Base-by-base conservation (phyloP, 1,140 invertebrate genomes). In the Lamellibrachia luymesi region DNA sequence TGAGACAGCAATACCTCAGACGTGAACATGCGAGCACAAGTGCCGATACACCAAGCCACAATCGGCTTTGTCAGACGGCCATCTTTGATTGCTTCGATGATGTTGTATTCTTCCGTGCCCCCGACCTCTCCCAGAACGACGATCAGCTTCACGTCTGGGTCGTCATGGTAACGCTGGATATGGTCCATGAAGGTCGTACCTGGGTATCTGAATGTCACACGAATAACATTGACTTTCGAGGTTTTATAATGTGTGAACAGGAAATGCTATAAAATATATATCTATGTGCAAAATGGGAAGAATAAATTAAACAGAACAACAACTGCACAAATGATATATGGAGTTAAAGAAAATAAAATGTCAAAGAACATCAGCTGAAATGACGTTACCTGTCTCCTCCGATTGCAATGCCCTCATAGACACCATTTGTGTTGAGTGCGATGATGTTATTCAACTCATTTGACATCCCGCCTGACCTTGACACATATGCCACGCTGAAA, bases 401-500 rank as follows among this genome's bases (percentile, higher is more conserved):
- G 95, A 99, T 99, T 50, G 99, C 99, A 2, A 99, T 98, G 13
- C 99, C 99, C 96, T 99, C 99, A 95, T 98, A 98, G 0, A 99
- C 99, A 90, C 99, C 99, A 96, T 99, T 98, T 0, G 99, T 99
- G 89, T 99, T 98, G 95, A 99, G 98, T 0, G 98, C 98, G 92
- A 99, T 97, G 91, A 99, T 99, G 96, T 99, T 99, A 97, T 99
- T 99, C 92, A 99, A 97, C 96, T 99, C 99, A 96, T 99, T 99
- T 5, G 98, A 99, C 99, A 99, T 99, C 38, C 99, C 99, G 92
- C 99, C 99, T 1, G 99, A 99, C 92, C 99, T 97, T 0, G 99
- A 99, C 7, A 99, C 99, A 95, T 99, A 99, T 0, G 99, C 99
- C 91, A 99, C 98, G 96, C 98, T 99, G 95, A 89, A 95, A 95